These are phyloP conservation scores for Sicus ferrugineus DNA, from an alignment of 2,888 invertebrate genomes.

Conservation along the genomic window DNA sequence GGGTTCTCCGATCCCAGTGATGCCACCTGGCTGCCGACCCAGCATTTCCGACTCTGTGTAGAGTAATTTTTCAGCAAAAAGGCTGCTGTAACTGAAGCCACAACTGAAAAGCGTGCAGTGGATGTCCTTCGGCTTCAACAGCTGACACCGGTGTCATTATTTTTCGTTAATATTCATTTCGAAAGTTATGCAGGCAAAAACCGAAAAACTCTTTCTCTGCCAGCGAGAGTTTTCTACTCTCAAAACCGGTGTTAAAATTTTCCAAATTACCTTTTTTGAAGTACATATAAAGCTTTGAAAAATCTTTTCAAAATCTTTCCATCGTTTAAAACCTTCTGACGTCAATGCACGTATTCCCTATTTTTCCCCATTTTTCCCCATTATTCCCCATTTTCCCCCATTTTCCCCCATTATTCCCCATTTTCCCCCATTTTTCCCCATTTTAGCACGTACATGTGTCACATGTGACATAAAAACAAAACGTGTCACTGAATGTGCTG, in stretches of 20 bases:
- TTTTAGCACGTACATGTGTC: too few species aligned
- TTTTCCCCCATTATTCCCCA: not conserved
- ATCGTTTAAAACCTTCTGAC: too few species aligned
- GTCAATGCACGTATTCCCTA: too few species aligned
- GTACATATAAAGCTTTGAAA: too few species aligned
- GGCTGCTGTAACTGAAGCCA: too few species aligned
- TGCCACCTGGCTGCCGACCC: not conserved
- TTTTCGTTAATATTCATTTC: not conserved
- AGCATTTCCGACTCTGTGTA: not conserved
- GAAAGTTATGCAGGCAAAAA: not conserved
- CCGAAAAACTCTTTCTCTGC: not conserved
- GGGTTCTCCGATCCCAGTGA: too few species aligned
- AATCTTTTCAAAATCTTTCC: too few species aligned
- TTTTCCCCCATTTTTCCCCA: too few species aligned
- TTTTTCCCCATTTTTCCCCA: not conserved
- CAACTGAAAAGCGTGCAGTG: not conserved
- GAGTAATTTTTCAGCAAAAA: not conserved
- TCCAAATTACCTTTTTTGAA: too few species aligned
- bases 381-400: not conserved
- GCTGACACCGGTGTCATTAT: conserved; percentile 3
- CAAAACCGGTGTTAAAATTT: too few species aligned
- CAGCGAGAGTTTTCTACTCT: too few species aligned
- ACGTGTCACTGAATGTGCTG: not conserved
- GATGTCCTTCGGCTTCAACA: not conserved
- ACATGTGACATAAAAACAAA: not conserved